A percentile compares a stretch with the other conserved stretches of the same genome.
Conservation (phyloP, 2,113 vertebrate species). For the Genyomyrus donnyi region DNA sequence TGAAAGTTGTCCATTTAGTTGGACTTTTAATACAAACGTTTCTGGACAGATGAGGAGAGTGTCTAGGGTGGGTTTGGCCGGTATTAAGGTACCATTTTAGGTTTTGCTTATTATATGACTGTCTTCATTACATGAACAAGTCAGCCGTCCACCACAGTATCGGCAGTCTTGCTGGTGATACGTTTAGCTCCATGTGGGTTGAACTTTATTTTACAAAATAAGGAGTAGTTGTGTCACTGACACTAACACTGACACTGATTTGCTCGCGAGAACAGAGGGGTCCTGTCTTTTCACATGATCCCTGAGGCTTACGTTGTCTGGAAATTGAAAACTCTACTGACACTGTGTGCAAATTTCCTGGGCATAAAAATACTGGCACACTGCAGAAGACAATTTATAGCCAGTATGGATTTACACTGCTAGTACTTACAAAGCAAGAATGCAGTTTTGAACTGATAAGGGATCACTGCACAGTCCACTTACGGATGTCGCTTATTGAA, state of each 20-base stretch:
- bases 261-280: not conserved
- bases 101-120: not conserved
- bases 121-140: not conserved
- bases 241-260: not conserved
- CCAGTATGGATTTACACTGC: not conserved
- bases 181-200: not conserved
- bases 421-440: not conserved
- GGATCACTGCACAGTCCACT: not conserved
- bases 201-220: not conserved
- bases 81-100: not conserved
- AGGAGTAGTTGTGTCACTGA: not conserved
- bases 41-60: too few species aligned
- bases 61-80: too few species aligned
- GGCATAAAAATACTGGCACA: not conserved
- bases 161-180: not conserved
- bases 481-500: not conserved
- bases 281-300: not conserved
- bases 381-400: not conserved
- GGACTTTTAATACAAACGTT: too few species aligned
- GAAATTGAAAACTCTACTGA: not conserved
- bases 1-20: too few species aligned
- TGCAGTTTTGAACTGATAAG: not conserved
- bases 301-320: not conserved
- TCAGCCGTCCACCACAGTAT: not conserved
- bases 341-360: not conserved